Evolutionary conservation across 2,888 invertebrate species (phyloP).

Genomic region (Lasioglossum morio): DNA sequence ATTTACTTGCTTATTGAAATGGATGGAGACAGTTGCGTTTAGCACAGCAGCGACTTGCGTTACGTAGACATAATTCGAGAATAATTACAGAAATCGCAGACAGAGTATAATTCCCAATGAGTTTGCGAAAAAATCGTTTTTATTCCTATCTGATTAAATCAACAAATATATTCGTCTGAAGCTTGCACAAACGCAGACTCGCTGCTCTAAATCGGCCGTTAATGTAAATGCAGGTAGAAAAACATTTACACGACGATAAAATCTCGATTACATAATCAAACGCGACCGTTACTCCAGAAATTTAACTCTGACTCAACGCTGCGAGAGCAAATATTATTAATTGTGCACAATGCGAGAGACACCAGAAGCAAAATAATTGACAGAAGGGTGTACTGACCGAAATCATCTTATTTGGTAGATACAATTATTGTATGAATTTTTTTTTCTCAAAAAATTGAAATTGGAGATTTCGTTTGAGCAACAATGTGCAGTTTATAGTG

Average conservation of each 20-base stretch:
- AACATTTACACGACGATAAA: background rate
- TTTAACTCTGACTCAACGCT: background rate
- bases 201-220: background rate
- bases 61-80: background rate
- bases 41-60: background rate
- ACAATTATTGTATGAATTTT: background rate
- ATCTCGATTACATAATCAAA: background rate
- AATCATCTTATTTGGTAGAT: background rate
- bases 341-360: background rate
- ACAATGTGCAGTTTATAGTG: background rate
- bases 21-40: background rate
- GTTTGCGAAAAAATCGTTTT: background rate
- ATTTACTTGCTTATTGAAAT: background rate
- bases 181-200: background rate
- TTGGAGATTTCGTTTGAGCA: background rate
- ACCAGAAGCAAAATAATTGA: background rate
- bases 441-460: background rate
- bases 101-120: background rate
- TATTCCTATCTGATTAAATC: background rate
- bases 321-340: background rate
- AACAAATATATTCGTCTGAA: background rate
- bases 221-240: background rate
- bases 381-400: background rate
- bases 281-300: background rate
- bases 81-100: background rate